Evolutionary conservation across 2,888 invertebrate species (phyloP).

Genomic region (Chymomyza amoena): DNA sequence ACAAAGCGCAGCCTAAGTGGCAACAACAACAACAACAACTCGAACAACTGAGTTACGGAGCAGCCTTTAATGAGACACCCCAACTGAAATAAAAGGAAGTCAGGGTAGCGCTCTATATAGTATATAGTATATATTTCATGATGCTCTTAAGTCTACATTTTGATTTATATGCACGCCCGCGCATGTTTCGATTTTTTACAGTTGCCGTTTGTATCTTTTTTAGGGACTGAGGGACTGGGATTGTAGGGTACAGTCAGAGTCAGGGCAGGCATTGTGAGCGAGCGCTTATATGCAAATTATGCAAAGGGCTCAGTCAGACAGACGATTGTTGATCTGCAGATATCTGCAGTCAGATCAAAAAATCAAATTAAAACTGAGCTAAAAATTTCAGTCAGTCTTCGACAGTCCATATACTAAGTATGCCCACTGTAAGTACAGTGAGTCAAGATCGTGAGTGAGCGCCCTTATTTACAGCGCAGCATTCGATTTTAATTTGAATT

Average conservation of each 20-base stretch:
- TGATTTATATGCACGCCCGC: constrained; percentile 77
- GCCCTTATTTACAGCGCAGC: constrained; percentile 32
- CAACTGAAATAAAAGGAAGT: constrained; percentile 2
- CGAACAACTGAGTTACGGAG: neutral
- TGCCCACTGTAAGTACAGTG: constrained; percentile 1
- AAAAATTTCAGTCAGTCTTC: constrained; percentile 19
- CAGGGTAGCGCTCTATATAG: constrained; percentile 18
- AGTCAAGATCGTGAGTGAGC: neutral
- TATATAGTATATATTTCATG: neutral
- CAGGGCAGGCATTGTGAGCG: neutral
- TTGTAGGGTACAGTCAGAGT: neutral
- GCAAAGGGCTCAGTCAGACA: constrained; percentile 7
- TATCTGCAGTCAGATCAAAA: constrained; percentile 5
- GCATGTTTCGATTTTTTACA: constrained; percentile 44
- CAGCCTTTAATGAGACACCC: neutral
- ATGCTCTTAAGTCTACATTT: constrained; percentile 70
- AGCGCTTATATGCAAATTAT: constrained; percentile 45
- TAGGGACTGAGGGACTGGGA: neutral
- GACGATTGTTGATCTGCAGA: neutral
- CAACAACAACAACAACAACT: neutral
- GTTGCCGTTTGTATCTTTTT: constrained; percentile 15
- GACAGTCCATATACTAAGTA: too few relatives aligned
- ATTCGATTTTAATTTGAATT: constrained; percentile 76
- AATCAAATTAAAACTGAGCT: constrained; percentile 60
- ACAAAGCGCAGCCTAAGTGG: neutral